Evolutionary conservation across 2,888 invertebrate genomes (phyloP).

Genomic region (Nemotelus pantherinus): DNA sequence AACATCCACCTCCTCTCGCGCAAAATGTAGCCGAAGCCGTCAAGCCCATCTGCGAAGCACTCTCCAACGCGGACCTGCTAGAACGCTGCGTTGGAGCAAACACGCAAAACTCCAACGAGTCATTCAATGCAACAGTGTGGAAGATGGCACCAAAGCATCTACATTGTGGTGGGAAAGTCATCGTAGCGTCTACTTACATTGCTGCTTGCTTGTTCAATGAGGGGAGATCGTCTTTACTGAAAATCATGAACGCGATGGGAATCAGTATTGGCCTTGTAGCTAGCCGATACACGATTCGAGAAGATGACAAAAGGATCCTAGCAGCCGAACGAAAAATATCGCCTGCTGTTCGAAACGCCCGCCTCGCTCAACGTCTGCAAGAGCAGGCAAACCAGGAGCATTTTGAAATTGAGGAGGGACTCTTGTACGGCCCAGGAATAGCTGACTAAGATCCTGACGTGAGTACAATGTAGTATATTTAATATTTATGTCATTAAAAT

Average conservation of each 20-base stretch:
- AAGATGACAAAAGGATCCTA: not conserved
- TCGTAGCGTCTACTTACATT: not conserved
- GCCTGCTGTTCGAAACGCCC: constrained; percentile 2
- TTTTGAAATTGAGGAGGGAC: constrained; percentile 11
- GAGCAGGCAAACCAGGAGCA: constrained; percentile 14
- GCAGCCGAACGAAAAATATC: constrained; percentile 12
- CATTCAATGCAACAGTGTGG: constrained; percentile 11
- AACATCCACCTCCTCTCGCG: not conserved
- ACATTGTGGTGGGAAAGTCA: not conserved
- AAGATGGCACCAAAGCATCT: constrained; percentile 19
- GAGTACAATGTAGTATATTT: constrained; percentile 1
- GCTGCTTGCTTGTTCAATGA: constrained; percentile 14
- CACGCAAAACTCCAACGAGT: not conserved
- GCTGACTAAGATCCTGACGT: constrained; percentile 6
- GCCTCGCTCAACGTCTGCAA: constrained; percentile 7
- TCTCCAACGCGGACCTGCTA: not conserved
- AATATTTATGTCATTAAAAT: not conserved
- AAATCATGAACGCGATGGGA: constrained; percentile 1
- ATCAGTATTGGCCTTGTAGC: constrained; percentile 7
- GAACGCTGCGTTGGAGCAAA: too few species aligned
- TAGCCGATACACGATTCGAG: constrained; percentile 6
- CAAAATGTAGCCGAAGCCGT: not conserved
- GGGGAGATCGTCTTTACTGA: constrained; percentile 13
- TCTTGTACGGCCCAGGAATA: constrained; percentile 14
- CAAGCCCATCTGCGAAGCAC: not conserved